These are phyloP conservation scores for Cololabis saira DNA, from an alignment of 2,113 vertebrate genomes.

Conservation along the genomic window DNA sequence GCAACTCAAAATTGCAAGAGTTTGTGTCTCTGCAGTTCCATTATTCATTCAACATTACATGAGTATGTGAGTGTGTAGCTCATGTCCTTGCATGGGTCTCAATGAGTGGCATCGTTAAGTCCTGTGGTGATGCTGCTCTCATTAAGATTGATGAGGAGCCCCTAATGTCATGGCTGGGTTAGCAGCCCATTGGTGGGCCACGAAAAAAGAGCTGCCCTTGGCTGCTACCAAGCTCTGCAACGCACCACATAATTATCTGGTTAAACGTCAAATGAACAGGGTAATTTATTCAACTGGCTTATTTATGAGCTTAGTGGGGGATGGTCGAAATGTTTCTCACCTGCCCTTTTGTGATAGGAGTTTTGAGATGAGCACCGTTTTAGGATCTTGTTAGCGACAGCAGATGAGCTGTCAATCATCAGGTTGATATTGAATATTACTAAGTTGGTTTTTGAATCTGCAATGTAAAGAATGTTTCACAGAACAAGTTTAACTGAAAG, in stretches of 20 bases:
- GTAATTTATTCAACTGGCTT: constrained; percentile 79
- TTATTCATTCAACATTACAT: constrained; percentile 13
- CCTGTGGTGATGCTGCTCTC: constrained; percentile 61
- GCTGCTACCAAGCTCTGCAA: constrained; percentile 46
- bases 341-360: constrained; percentile 55
- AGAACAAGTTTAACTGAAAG: too few relatives aligned
- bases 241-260: constrained; percentile 73
- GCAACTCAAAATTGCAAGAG: too few relatives aligned
- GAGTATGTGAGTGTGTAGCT: constrained; percentile 24
- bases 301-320: constrained; percentile 67
- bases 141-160: constrained; percentile 81
- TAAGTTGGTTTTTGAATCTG: not conserved
- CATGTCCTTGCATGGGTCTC: constrained; percentile 20
- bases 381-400: constrained; percentile 38
- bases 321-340: constrained; percentile 54
- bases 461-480: too few relatives aligned
- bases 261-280: constrained; percentile 78
- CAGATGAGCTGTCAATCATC: not conserved
- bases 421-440: not conserved
- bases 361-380: constrained; percentile 32
- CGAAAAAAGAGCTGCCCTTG: constrained; percentile 37
- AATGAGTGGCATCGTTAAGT: constrained; percentile 68
- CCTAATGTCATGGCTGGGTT: constrained; percentile 77
- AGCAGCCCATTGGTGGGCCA: constrained; percentile 67
- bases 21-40: constrained; percentile 14